phyloP scores from a whole-genome alignment of 2,888 invertebrate species.

The Troilus luridus region DNA sequence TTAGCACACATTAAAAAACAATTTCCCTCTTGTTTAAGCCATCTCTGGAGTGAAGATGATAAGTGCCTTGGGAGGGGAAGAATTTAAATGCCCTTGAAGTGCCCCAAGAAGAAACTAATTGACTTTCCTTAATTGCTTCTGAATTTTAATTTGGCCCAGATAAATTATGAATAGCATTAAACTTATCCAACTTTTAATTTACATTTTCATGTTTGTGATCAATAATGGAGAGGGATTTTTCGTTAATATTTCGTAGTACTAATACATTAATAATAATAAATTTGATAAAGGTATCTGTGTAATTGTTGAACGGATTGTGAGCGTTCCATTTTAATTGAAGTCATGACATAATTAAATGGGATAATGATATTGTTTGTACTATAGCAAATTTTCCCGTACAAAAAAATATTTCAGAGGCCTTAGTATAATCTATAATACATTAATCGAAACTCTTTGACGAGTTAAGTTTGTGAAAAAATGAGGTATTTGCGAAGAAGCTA shows the following conservation, averaged over 20 bases:
- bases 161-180: conserved; percentile 25
- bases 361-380: too few species aligned
- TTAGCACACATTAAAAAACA: background rate
- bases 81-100: conserved; percentile 9
- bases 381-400: too few species aligned
- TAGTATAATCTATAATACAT: too few species aligned
- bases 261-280: background rate
- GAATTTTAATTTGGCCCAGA: conserved; percentile 27
- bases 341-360: background rate
- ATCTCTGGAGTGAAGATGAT: background rate
- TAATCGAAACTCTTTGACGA: too few species aligned
- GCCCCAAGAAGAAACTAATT: conserved; percentile 28
- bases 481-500: too few species aligned
- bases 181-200: conserved; percentile 11
- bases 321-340: background rate
- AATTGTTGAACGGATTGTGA: background rate
- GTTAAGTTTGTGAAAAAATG: too few species aligned
- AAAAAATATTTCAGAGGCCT: too few species aligned
- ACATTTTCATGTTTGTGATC: conserved; percentile 12
- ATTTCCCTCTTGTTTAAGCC: background rate
- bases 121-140: conserved; percentile 30
- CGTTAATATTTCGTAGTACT: background rate
- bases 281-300: background rate
- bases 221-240: background rate
- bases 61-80: conserved; percentile 1